Conservation (phyloP, 2,888 invertebrate genomes). For the Toxonevra muliebris region DNA sequence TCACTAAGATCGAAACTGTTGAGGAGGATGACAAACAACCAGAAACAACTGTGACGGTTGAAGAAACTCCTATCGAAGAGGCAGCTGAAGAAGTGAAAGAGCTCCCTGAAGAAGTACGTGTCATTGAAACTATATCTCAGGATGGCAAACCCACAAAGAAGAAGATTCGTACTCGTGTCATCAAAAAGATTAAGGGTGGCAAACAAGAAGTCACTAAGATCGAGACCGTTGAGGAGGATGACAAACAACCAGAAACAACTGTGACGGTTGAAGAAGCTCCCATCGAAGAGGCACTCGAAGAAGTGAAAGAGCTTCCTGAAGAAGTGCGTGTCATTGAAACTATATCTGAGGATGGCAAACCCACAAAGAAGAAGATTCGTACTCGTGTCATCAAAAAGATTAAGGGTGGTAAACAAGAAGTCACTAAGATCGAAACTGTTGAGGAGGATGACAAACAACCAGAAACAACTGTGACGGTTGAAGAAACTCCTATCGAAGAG, state of each 20-base stretch:
- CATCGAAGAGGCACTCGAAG: slow-evolving; percentile 28
- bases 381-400: slow-evolving; percentile 41
- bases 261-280: slow-evolving; percentile 37
- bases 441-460: slow-evolving; percentile 42
- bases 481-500: slow-evolving; percentile 37
- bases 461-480: slow-evolving; percentile 40
- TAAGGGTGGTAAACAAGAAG: slow-evolving; percentile 40
- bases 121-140: slow-evolving; percentile 35
- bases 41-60: slow-evolving; percentile 38
- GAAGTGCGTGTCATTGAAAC: slow-evolving; percentile 38
- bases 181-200: slow-evolving; percentile 40
- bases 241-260: slow-evolving; percentile 37
- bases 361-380: slow-evolving; percentile 36
- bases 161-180: slow-evolving; percentile 40
- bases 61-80: slow-evolving; percentile 37
- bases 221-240: slow-evolving; percentile 39
- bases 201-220: slow-evolving; percentile 41
- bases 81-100: slow-evolving; percentile 31
- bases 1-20: slow-evolving; percentile 41
- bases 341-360: slow-evolving; percentile 37
- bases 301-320: slow-evolving; percentile 36
- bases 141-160: slow-evolving; percentile 38
- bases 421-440: slow-evolving; percentile 43
- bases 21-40: slow-evolving; percentile 41
- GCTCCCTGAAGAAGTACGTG: slow-evolving; percentile 39